phyloP scores from a whole-genome alignment of 2,888 invertebrate species.

The Drosophila monieri region DNA sequence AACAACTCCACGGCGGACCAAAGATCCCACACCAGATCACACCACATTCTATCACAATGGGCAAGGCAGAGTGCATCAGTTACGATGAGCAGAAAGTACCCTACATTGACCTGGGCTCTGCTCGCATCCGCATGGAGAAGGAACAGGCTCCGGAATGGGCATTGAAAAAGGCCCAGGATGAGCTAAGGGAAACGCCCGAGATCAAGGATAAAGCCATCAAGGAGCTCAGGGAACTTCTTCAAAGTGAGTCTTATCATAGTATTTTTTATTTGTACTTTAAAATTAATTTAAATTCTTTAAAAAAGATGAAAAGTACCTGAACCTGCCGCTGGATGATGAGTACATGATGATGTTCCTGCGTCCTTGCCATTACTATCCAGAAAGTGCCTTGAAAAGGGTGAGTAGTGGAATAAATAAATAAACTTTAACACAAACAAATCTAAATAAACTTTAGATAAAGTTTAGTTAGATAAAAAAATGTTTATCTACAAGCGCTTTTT shows the following conservation, averaged over 20 bases:
- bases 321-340: constrained; percentile 88
- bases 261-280: neutral
- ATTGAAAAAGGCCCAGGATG: constrained; percentile 87
- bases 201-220: constrained; percentile 86
- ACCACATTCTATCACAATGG: constrained; percentile 57
- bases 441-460: too few relatives aligned
- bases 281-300: constrained; percentile 17
- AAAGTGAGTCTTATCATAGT: constrained; percentile 83
- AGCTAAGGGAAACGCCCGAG: constrained; percentile 90
- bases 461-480: too few relatives aligned
- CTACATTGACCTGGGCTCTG: constrained; percentile 87
- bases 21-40: constrained; percentile 3
- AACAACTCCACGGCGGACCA: constrained; percentile 35
- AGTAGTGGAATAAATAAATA: constrained; percentile 57
- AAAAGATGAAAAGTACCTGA: constrained; percentile 87
- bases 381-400: constrained; percentile 91
- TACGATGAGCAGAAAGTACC: constrained; percentile 86
- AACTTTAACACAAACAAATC: too few relatives aligned
- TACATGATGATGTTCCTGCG: constrained; percentile 92
- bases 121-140: constrained; percentile 87
- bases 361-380: constrained; percentile 94
- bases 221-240: constrained; percentile 85
- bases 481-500: too few relatives aligned
- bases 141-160: constrained; percentile 86
- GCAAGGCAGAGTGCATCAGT: constrained; percentile 82